These are phyloP conservation scores for Scrobipalpa atriplicella DNA, from an alignment of 2,888 invertebrate genomes.

Conservation along the genomic window DNA sequence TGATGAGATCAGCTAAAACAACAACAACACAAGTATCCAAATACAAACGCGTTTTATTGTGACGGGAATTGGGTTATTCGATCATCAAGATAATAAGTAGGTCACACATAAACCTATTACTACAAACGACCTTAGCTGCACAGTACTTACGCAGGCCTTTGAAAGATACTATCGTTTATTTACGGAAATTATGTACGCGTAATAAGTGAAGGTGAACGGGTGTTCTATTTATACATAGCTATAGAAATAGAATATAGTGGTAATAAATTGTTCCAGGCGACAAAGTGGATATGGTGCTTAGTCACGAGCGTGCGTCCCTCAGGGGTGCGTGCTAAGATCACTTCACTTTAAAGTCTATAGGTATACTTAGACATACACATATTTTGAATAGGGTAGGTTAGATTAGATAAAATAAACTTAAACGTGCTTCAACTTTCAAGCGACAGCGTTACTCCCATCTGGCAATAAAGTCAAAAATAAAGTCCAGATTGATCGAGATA, in stretches of 20 bases:
- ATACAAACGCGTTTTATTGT: neutral
- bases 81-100: conserved; percentile 23
- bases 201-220: conserved; percentile 3
- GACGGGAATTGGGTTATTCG: neutral
- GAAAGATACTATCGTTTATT: conserved; percentile 18
- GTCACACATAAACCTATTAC: conserved; percentile 28
- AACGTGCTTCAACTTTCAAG: too few relatives aligned
- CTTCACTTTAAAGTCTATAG: conserved; percentile 15
- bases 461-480: neutral
- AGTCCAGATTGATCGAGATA: neutral
- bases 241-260: conserved; percentile 2
- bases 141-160: conserved; percentile 17
- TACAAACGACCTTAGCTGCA: conserved; percentile 19
- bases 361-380: neutral
- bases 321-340: conserved; percentile 9
- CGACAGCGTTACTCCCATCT: neutral
- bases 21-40: too few relatives aligned
- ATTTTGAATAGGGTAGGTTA: neutral
- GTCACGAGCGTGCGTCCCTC: conserved; percentile 22
- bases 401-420: neutral
- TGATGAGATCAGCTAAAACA: conserved; percentile 19
- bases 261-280: neutral
- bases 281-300: conserved; percentile 7
- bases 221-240: conserved; percentile 2
- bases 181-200: conserved; percentile 19